phyloP scores from a whole-genome alignment of 64 coral and sea anemone species.

The Pocillopora damicornis region DNA sequence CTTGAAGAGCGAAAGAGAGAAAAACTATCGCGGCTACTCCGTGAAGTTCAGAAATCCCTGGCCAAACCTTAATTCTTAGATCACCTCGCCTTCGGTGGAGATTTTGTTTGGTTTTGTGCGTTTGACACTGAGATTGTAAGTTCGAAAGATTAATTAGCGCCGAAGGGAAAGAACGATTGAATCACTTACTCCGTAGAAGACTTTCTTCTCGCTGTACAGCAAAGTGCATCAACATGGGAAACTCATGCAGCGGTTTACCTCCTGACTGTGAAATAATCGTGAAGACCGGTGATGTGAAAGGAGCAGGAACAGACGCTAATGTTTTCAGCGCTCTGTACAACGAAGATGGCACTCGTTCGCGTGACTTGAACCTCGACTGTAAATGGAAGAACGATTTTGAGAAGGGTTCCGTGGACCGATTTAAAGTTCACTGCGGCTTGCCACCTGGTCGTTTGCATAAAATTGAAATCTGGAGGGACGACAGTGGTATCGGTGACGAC shows the following conservation, averaged over 20 bases:
- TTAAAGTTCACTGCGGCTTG: conserved; percentile 72
- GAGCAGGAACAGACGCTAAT: conserved; percentile 90
- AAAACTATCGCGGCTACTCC: too few species aligned
- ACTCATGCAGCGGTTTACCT: conserved; percentile 75
- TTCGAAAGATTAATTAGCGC: not conserved
- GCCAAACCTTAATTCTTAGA: not conserved
- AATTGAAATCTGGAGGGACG: conserved; percentile 92
- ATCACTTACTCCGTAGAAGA: not conserved
- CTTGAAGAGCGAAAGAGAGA: too few species aligned
- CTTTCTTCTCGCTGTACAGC: not conserved
- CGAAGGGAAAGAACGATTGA: not conserved
- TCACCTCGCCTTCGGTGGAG: not conserved
- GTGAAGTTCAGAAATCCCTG: too few species aligned
- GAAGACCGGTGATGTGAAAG: conserved; percentile 94
- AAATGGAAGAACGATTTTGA: conserved; percentile 98
- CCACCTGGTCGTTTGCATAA: conserved; percentile 80
- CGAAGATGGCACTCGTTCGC: conserved; percentile 64
- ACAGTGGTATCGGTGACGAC: conserved; percentile 79
- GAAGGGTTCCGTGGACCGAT: conserved; percentile 83
- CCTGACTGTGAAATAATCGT: conserved; percentile 85
- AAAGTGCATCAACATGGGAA: conserved; percentile 52
- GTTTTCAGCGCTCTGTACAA: conserved; percentile 79
- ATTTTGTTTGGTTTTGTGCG: not conserved
- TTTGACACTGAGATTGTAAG: not conserved
- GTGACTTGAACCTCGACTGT: conserved; percentile 82